Percentiles rank a stretch among this genome's conserved stretches.
These are phyloP conservation scores for Drosophila leonis DNA, from an alignment of 2,888 invertebrate species.

Conservation along the genomic window DNA sequence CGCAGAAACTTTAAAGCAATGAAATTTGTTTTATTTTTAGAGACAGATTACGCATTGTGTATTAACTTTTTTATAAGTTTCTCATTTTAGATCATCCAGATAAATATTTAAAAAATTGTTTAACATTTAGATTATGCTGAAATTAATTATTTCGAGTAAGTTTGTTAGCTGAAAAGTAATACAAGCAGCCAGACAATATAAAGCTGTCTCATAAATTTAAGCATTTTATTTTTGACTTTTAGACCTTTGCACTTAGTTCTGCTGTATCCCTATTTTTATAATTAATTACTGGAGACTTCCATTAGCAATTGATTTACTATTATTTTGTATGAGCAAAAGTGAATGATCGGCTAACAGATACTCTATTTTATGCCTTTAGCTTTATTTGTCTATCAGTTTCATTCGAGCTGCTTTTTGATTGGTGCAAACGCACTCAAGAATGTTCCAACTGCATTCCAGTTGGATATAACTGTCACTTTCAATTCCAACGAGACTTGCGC, in stretches of 20 bases:
- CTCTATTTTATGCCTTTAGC: not conserved
- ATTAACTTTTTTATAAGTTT: conserved; percentile 5
- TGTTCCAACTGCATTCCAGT: not conserved
- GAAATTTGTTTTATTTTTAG: conserved; percentile 9
- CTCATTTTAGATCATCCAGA: not conserved
- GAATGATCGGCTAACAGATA: not conserved
- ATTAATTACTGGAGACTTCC: not conserved
- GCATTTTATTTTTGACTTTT: conserved; percentile 10
- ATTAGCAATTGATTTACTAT: conserved; percentile 3
- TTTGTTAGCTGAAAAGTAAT: conserved; percentile 5
- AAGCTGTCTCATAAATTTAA: conserved; percentile 31
- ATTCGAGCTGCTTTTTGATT: not conserved
- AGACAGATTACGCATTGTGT: not conserved
- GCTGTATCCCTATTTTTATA: not conserved
- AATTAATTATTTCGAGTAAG: not conserved
- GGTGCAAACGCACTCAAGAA: not conserved
- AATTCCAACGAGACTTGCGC: conserved; percentile 7
- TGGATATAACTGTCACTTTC: conserved; percentile 9
- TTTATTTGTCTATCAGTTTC: not conserved
- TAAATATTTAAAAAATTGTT: not conserved
- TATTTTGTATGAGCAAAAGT: not conserved
- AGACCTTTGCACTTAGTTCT: not conserved
- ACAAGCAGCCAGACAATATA: conserved; percentile 1
- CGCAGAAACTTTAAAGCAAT: conserved; percentile 12
- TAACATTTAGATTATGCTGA: too few species aligned